Percentiles rank a stretch among this genome's conserved stretches.
phyloP scores from a whole-genome alignment of 2,113 vertebrate genomes.

The Murina feae region DNA sequence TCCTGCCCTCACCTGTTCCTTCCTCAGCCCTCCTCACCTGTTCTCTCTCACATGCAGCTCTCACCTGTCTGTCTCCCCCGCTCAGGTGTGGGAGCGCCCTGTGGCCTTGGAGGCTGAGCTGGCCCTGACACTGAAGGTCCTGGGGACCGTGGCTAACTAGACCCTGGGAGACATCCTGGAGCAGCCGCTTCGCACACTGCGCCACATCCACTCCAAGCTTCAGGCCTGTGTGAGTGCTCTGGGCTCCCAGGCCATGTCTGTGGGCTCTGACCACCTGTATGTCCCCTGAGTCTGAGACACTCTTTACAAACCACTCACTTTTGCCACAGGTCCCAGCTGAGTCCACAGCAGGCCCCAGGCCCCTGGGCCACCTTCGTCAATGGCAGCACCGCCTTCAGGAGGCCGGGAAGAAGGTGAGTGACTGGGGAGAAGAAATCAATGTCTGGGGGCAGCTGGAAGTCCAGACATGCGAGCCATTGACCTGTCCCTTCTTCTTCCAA shows the following conservation, averaged over 20 bases:
- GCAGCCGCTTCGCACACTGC: neutral
- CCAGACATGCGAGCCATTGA: too few relatives aligned
- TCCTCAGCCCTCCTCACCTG: too few relatives aligned
- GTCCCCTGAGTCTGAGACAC: neutral
- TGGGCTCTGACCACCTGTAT: neutral
- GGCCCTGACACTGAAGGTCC: neutral
- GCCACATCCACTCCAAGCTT: neutral
- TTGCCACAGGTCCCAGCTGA: neutral
- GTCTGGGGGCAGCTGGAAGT: too few relatives aligned
- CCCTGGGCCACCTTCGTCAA: neutral
- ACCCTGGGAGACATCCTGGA: neutral
- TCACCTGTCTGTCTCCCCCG: too few relatives aligned
- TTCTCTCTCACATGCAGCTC: neutral
- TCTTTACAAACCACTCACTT: neutral
- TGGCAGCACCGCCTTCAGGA: neutral
- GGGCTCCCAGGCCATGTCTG: neutral
- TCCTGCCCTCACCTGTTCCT: too few relatives aligned
- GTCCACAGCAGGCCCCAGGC: neutral
- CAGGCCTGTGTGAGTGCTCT: conserved; percentile 45
- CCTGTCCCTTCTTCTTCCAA: too few relatives aligned
- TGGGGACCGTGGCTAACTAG: neutral
- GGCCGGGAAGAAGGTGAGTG: neutral
- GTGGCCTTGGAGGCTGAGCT: conserved; percentile 38
- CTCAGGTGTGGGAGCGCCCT: neutral
- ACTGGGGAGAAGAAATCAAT: neutral